Conservation (phyloP, 2,797 vertebrate species). For the Mus caroli region DNA sequence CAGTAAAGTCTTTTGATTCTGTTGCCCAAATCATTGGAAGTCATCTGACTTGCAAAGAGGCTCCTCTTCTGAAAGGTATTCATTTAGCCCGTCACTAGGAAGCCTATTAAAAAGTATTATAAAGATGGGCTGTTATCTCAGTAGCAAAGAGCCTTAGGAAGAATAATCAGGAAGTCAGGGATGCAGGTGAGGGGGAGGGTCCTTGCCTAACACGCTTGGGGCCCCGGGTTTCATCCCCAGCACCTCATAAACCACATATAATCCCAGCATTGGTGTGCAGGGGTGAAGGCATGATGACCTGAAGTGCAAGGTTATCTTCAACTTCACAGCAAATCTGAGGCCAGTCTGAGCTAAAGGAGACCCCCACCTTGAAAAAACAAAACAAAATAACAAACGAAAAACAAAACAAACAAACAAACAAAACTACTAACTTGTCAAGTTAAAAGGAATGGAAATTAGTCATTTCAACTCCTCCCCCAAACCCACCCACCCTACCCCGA, state of each 20-base stretch:
- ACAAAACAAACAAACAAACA: too few relatives aligned
- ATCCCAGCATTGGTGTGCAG: neutral
- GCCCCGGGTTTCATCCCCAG: neutral
- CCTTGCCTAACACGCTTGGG: neutral
- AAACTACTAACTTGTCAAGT: neutral
- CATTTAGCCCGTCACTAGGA: neutral
- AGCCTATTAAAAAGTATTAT: neutral
- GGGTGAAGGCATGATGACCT: neutral
- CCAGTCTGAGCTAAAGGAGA: neutral
- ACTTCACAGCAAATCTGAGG: neutral
- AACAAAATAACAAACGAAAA: too few relatives aligned
- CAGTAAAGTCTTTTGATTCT: conserved; percentile 63
- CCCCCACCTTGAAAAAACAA: neutral
- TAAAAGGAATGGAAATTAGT: neutral
- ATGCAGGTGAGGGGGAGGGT: neutral
- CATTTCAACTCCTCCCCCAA: neutral
- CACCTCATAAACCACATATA: neutral
- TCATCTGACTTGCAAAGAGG: conserved; percentile 62
- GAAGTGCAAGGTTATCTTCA: neutral
- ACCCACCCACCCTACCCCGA: too few relatives aligned
- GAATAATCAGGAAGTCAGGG: neutral
- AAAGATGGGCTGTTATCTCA: neutral
- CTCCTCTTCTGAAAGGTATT: conserved; percentile 35
- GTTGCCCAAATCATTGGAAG: conserved; percentile 53
- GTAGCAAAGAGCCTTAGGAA: neutral